phyloP scores from a whole-genome alignment of 2,113 vertebrate species.

The Porphyrio hochstetteri region DNA sequence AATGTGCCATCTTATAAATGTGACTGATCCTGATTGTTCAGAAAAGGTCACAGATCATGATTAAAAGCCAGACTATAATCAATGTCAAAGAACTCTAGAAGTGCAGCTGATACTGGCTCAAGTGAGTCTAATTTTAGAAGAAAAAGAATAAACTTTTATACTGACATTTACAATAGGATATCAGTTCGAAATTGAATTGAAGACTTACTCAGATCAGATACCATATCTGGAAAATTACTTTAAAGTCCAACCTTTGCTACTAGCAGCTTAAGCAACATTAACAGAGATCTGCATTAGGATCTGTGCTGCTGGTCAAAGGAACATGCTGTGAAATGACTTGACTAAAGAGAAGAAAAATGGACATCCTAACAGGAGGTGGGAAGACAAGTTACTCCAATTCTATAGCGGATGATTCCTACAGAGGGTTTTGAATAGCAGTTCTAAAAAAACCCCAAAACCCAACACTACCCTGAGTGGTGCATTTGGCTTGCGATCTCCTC shows the following conservation, averaged over 20 bases:
- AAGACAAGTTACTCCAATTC: background rate
- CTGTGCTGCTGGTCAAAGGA: background rate
- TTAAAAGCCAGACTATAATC: background rate
- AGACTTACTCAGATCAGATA: background rate
- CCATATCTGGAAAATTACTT: background rate
- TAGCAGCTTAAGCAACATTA: background rate
- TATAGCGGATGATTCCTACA: background rate
- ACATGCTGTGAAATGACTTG: background rate
- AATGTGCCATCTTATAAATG: background rate
- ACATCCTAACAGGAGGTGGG: background rate
- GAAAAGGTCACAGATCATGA: slow-evolving; percentile 22
- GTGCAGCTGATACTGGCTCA: background rate
- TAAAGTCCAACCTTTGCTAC: background rate
- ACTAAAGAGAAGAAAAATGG: background rate
- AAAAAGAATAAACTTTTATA: background rate
- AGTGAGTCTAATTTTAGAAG: background rate
- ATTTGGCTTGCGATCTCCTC: background rate
- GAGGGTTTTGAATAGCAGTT: background rate
- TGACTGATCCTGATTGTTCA: background rate
- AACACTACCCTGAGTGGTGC: too few species aligned
- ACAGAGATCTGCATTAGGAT: background rate
- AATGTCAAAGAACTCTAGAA: slow-evolving; percentile 1
- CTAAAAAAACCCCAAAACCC: background rate
- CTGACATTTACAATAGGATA: background rate
- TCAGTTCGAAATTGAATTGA: background rate